These are phyloP conservation scores for Calephelis perditalis DNA, from an alignment of 2,888 invertebrate species.

Conservation along the genomic window DNA sequence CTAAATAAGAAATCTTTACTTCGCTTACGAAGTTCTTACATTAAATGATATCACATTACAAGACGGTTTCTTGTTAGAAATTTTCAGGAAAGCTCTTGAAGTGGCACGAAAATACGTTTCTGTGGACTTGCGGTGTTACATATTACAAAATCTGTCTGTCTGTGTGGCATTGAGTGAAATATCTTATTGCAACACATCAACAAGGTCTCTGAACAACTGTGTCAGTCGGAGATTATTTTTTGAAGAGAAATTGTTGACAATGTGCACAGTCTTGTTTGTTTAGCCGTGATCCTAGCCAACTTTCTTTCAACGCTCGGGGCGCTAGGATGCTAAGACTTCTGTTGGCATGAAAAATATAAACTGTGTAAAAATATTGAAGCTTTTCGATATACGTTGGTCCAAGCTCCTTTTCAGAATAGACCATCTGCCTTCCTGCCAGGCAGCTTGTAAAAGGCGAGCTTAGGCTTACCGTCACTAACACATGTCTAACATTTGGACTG, in stretches of 20 bases:
- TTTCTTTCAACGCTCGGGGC: neutral
- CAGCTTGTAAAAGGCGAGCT: too few species aligned
- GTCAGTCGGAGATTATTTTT: slow-evolving; percentile 7
- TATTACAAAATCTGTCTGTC: slow-evolving; percentile 7
- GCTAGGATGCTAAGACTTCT: neutral
- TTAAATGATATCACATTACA: too few species aligned
- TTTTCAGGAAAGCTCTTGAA: neutral
- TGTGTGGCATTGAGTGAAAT: slow-evolving; percentile 12
- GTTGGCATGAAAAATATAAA: too few species aligned
- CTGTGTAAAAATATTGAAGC: too few species aligned
- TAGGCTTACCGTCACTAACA: too few species aligned
- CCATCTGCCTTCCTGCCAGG: too few species aligned
- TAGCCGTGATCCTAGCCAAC: slow-evolving; percentile 1
- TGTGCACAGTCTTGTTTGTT: neutral
- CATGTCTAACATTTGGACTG: too few species aligned
- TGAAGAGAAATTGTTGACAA: slow-evolving; percentile 3
- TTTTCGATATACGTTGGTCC: too few species aligned
- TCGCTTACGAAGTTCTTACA: too few species aligned
- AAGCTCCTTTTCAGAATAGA: too few species aligned
- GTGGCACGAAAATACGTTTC: neutral
- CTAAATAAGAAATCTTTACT: too few species aligned
- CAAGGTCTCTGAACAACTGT: slow-evolving; percentile 5
- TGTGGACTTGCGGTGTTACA: neutral
- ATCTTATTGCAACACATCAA: neutral
- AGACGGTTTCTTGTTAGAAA: neutral